A percentile compares a stretch with the other conserved stretches of the same genome.
phyloP scores from a whole-genome alignment of 2,797 vertebrate species.

The Channallabes apus region DNA sequence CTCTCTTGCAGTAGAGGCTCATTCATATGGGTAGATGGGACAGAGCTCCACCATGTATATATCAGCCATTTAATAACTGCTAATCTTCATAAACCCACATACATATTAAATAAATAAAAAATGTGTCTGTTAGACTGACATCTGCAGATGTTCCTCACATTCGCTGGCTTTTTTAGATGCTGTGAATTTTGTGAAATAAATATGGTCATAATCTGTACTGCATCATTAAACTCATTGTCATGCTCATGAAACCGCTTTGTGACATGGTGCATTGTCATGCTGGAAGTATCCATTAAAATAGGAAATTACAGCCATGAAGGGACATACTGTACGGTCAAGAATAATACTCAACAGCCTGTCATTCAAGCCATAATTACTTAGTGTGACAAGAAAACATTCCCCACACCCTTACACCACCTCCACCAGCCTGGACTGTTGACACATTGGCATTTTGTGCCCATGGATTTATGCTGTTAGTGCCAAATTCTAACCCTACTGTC shows the following conservation, averaged over 20 bases:
- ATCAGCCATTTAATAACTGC: background rate
- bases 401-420: background rate
- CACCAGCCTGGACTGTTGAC: background rate
- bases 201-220: no score
- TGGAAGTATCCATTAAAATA: background rate
- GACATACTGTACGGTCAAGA: background rate
- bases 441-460: background rate
- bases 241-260: slow-evolving; percentile 2
- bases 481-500: background rate
- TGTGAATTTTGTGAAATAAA: background rate
- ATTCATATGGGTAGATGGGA: background rate
- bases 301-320: background rate
- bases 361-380: background rate
- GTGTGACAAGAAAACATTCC: background rate
- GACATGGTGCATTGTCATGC: background rate
- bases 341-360: background rate
- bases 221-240: background rate
- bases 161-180: background rate
- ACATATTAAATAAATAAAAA: background rate
- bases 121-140: background rate
- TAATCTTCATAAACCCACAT: background rate
- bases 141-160: background rate
- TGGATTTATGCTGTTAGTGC: background rate
- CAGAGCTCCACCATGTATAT: background rate
- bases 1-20: background rate